Evolutionary conservation across 2,797 vertebrate species (phyloP).

Genomic region (Hydrophis major): DNA sequence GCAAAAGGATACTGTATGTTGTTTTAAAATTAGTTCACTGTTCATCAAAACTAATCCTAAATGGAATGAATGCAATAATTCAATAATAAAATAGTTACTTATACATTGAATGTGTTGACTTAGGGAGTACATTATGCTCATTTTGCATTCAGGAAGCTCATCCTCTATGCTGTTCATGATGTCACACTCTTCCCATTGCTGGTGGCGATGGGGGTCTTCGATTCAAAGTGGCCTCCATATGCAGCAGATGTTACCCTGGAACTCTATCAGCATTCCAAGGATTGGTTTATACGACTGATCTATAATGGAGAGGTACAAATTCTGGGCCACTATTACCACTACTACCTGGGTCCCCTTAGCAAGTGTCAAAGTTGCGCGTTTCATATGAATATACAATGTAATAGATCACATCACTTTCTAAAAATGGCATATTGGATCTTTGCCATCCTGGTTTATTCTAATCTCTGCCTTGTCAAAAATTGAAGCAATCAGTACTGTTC

Average conservation of each 20-base stretch:
- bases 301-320: slow-evolving; percentile 84
- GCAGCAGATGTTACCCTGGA: slow-evolving; percentile 86
- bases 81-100: neutral
- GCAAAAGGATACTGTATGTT: neutral
- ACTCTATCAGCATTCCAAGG: slow-evolving; percentile 80
- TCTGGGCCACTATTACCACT: accelerated
- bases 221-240: slow-evolving; percentile 90
- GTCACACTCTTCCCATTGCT: slow-evolving; percentile 86
- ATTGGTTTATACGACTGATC: slow-evolving; percentile 84
- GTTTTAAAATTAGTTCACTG: neutral
- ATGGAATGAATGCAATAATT: neutral
- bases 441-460: neutral
- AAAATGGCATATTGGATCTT: neutral
- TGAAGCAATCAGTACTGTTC: neutral
- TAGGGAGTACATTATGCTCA: neutral
- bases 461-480: neutral
- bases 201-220: slow-evolving; percentile 86
- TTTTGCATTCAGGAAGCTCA: slow-evolving; percentile 80
- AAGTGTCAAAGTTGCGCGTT: neutral
- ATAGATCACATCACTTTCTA: neutral
- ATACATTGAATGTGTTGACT: neutral
- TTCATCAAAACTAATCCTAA: neutral
- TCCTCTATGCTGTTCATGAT: slow-evolving; percentile 88
- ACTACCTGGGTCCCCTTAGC: neutral
- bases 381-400: neutral